These are phyloP conservation scores for Palaemon carinicauda DNA, from an alignment of 1,140 invertebrate species.

Conservation along the genomic window DNA sequence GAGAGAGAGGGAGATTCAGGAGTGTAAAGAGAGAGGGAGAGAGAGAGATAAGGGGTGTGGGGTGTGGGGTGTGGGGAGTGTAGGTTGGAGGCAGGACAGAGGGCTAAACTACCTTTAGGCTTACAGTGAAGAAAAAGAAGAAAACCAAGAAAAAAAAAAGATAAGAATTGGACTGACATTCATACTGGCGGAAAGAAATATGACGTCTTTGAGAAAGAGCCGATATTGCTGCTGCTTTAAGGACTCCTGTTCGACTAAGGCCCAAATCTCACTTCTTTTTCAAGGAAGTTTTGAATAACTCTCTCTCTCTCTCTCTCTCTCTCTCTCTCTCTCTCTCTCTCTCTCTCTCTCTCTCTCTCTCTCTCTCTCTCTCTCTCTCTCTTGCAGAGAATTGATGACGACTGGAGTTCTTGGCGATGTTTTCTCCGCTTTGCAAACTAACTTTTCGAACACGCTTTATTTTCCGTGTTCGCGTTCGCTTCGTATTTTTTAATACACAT, in stretches of 20 bases:
- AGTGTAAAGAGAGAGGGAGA: background rate
- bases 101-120: background rate
- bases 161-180: too few species aligned
- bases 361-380: background rate
- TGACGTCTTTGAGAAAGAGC: too few species aligned
- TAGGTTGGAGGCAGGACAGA: background rate
- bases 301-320: background rate
- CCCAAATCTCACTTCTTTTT: background rate
- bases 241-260: background rate
- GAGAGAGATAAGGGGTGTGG: background rate
- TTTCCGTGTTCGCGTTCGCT: too few species aligned
- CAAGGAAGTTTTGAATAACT: background rate
- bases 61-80: background rate
- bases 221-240: too few species aligned
- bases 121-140: too few species aligned
- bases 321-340: background rate
- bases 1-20: background rate
- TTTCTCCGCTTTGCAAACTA: too few species aligned
- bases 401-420: too few species aligned
- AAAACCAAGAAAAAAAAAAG: background rate
- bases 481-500: too few species aligned
- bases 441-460: too few species aligned
- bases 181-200: too few species aligned
- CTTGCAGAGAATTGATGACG: background rate
- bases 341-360: background rate